These are phyloP conservation scores for Ostrea denselamellosa DNA, from an alignment of 1,140 invertebrate genomes.

Conservation along the genomic window DNA sequence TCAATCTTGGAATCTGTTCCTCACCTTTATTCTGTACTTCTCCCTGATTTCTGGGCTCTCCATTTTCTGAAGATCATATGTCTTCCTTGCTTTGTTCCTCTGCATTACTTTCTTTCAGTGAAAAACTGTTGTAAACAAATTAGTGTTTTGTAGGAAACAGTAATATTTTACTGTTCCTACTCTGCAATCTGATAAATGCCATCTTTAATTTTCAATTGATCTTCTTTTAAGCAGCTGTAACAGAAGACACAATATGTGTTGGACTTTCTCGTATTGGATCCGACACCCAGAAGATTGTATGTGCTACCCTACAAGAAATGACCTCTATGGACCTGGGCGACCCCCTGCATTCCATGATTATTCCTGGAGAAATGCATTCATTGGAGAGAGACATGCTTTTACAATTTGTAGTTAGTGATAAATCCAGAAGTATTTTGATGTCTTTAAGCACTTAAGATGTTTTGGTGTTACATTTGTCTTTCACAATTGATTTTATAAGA, in stretches of 20 bases:
- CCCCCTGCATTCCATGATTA: constrained; percentile 95
- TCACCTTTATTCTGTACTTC: too few relatives aligned
- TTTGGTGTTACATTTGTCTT: not conserved
- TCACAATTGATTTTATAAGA: not conserved
- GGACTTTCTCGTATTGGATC: constrained; percentile 94
- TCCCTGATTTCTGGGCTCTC: too few relatives aligned
- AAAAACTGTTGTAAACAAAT: too few relatives aligned
- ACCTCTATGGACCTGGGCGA: constrained; percentile 87
- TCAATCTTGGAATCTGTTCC: too few relatives aligned
- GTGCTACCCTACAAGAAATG: constrained; percentile 88
- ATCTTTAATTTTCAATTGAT: too few relatives aligned
- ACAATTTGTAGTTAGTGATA: constrained; percentile 71
- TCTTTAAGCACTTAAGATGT: not conserved
- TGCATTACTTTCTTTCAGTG: too few relatives aligned
- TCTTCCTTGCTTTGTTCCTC: too few relatives aligned
- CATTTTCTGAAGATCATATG: too few relatives aligned
- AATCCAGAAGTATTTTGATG: constrained; percentile 46
- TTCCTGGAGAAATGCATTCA: constrained; percentile 92
- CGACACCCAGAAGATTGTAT: constrained; percentile 89
- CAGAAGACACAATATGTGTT: constrained; percentile 84
- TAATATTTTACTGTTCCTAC: too few relatives aligned
- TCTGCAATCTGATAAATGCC: too few relatives aligned
- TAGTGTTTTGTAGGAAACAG: too few relatives aligned
- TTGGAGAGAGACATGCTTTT: constrained; percentile 92
- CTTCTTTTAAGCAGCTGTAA: constrained; percentile 65